Evolutionary conservation across 2,888 invertebrate genomes (phyloP), one percentile per base, ranked within the genome.

Genomic region (Cremastinae sp.): DNA sequence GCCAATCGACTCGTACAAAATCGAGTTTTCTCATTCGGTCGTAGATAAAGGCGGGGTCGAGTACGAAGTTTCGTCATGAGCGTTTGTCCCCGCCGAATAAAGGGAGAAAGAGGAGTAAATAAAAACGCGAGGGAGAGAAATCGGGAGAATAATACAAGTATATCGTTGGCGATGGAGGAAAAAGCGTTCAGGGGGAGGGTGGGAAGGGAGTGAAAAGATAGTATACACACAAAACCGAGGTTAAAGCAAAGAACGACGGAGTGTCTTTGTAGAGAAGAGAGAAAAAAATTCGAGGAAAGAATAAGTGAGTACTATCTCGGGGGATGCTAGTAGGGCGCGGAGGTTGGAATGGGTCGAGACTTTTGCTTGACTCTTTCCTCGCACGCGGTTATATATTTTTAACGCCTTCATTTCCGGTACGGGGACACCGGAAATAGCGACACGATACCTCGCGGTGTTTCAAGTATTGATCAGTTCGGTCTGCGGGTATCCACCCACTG

Each of bases 401-500:
- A 88, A 88, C 88, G 88, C 85, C 85, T 88, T 88, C 88, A 88
- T 88, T 88, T 88, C 88, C 88, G 88, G 79, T 81, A 79, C 83
- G 83, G 83, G 82, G 83, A 86, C 84, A 88, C 87, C 88, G 88
- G 88, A 88, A 88, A 88, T 88, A 88, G 84, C 88, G 85, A 83
- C 83, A 88, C 88, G 88, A 88, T 88, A 88, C 88, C 87, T 88
- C 87, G 87, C 87, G 87, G 87, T 89, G 89, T 89, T 89, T 89
- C 89, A 88, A 89, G 89, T 90, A 90, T 90, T 90, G 89, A 90
- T 90, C 89, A 90, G 89, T 89, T 89, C 87, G 86, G 84, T 85
- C 84, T 83, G 28, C 28, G 84, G 85, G 84, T 83, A 83, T 83
- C 83, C 84, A 85, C 83, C 85, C 87, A 82, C 81, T 69, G 28